Percentiles rank a stretch among this genome's conserved stretches.
These are phyloP conservation scores for Corvus cornix DNA, from an alignment of 2,113 vertebrate species.

Conservation along the genomic window DNA sequence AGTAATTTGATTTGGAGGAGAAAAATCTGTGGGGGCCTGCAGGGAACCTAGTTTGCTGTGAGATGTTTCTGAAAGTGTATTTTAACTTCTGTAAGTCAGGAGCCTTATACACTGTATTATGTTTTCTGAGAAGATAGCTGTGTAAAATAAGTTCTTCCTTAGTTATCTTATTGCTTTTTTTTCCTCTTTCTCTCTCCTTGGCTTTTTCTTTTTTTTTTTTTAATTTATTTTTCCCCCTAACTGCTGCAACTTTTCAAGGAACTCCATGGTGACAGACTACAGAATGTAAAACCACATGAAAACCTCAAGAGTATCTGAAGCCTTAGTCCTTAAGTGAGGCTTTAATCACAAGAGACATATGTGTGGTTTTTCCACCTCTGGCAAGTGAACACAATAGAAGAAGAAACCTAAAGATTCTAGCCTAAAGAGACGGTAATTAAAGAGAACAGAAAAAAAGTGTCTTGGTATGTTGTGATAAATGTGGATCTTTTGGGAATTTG, in stretches of 20 bases:
- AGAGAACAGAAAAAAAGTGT: neutral
- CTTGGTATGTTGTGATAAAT: neutral
- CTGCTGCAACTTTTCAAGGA: neutral
- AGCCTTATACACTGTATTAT: neutral
- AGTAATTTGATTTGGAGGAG: neutral
- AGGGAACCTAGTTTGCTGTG: neutral
- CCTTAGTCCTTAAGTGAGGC: neutral
- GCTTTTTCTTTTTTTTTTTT: no score
- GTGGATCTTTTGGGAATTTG: neutral
- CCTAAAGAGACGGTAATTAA: neutral
- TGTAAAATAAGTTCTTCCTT: neutral
- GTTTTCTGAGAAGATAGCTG: neutral
- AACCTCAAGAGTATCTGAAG: neutral
- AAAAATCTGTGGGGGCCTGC: neutral
- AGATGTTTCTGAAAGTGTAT: neutral
- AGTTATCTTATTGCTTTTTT: neutral
- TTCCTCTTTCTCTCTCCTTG: rapidly evolving
- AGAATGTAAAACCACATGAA: neutral
- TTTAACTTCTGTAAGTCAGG: neutral
- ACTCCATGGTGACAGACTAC: neutral
- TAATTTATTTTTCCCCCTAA: no score
- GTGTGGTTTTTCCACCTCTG: neutral
- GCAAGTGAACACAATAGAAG: neutral
- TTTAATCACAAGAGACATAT: neutral
- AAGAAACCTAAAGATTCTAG: neutral